Evolutionary conservation across 2,888 invertebrate genomes (phyloP), one percentile per base, ranked within the genome.

Genomic region (Dynastes grantii): DNA sequence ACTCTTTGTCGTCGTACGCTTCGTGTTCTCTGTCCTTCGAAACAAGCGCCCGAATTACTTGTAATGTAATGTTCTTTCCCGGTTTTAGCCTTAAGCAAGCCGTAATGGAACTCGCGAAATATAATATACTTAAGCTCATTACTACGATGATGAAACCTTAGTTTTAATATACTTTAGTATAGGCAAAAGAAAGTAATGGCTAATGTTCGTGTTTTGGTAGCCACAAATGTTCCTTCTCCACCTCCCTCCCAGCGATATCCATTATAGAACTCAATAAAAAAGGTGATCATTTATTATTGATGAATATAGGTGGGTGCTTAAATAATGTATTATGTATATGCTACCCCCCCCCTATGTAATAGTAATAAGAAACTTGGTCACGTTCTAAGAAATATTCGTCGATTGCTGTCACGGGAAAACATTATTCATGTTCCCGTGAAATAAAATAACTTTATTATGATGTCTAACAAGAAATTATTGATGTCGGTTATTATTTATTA

Each of bases 201-300:
- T n/a, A 51, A 22, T 51, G 68, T 68, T 49, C 68, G 68, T 68
- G 68, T 51, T 68, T 29, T 11, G 68, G 55, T n/a, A 11, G 51
- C 29, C n/a, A 27, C 29, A 51, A 51, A 68, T 13, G 68, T 68
- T 68, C 29, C 3, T 51, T 53, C 27, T 51, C 22, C n/a, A 13
- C 13, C 45, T 51, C 37, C 49, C 16, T 61, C 11, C 16, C 9
- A 29, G 5, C 13, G 53, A 40, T 29, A 13, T 68, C 29, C 68
- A 51, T 68, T 68, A 68, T 13, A 51, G n/a, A 27, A 22, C 63
- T 1, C n/a, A 27, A 51, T 68, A 51, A 68, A 27, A 51, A 68
- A 68, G 9, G 16, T 29, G n/a, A 29, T 51, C 27, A 13, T 51
- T 68, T 51, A 27, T 68, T 68, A 51, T 63, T 63, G 13, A 63